phyloP scores from a whole-genome alignment of 2,113 vertebrate genomes.

The Oreotragus oreotragus region DNA sequence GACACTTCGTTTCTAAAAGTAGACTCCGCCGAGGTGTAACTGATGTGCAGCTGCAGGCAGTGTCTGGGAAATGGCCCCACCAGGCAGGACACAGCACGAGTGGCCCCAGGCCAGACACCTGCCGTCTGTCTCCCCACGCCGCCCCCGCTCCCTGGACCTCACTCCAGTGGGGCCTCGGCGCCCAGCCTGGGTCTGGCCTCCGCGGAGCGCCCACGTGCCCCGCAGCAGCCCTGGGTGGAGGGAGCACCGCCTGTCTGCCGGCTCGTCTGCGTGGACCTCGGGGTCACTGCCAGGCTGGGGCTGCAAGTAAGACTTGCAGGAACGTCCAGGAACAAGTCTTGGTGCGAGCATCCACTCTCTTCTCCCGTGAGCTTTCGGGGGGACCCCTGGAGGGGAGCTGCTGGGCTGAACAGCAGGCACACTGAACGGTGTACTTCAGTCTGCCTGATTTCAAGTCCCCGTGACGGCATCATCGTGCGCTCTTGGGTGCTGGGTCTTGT shows the following conservation, averaged over 20 bases:
- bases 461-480: fast-evolving
- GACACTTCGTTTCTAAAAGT: background rate
- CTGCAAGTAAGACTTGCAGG: background rate
- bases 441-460: too few species aligned
- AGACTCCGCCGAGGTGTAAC: fast-evolving
- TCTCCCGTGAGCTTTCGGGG: background rate
- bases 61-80: fast-evolving
- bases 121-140: background rate
- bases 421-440: fast-evolving
- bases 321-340: background rate
- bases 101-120: too few species aligned
- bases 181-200: too few species aligned
- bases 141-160: background rate
- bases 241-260: fast-evolving
- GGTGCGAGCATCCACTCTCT: background rate
- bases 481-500: background rate
- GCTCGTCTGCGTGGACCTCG: background rate
- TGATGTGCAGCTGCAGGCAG: fast-evolving
- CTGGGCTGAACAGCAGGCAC: fast-evolving
- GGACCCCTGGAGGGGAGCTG: too few species aligned
- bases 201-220: fast-evolving
- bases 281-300: background rate
- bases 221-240: fast-evolving
- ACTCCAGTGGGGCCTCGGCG: fast-evolving
- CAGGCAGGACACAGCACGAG: fast-evolving